Conservation (phyloP, 2,888 invertebrate species). For the Scaptomyza flava region DNA sequence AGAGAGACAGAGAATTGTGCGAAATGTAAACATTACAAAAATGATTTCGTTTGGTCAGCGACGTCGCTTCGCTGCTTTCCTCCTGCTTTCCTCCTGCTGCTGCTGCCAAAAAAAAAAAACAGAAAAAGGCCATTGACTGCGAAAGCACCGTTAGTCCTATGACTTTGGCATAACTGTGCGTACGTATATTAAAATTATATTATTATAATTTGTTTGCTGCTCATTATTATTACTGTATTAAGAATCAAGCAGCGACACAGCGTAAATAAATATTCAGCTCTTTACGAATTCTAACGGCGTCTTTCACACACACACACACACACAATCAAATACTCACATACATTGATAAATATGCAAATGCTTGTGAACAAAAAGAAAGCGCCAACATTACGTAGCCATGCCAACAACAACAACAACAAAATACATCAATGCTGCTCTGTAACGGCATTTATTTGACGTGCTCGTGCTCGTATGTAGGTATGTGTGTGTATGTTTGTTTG, state of each 20-base stretch:
- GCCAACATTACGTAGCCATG: slow-evolving; percentile 74
- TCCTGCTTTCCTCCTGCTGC: neutral
- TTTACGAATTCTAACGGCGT: slow-evolving; percentile 76
- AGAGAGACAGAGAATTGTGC: slow-evolving; percentile 40
- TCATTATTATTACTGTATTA: slow-evolving; percentile 60
- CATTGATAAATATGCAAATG: slow-evolving; percentile 42
- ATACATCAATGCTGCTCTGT: slow-evolving; percentile 61
- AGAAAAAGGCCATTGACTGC: slow-evolving; percentile 53
- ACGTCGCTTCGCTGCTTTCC: slow-evolving; percentile 8
- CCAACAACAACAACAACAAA: slow-evolving; percentile 35
- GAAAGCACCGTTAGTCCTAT: slow-evolving; percentile 54
- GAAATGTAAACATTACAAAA: slow-evolving; percentile 79
- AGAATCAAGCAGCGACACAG: slow-evolving; percentile 26
- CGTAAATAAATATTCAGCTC: slow-evolving; percentile 69
- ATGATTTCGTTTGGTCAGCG: slow-evolving; percentile 42
- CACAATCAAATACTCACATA: slow-evolving; percentile 5
- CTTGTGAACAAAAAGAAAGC: slow-evolving; percentile 70
- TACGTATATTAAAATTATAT: slow-evolving; percentile 68
- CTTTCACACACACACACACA: slow-evolving; percentile 35
- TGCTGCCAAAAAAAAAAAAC: slow-evolving; percentile 40
- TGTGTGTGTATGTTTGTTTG: slow-evolving; percentile 18
- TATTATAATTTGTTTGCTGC: slow-evolving; percentile 46
- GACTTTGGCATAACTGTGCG: slow-evolving; percentile 64
- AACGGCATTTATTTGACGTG: slow-evolving; percentile 47
- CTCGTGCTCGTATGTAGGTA: slow-evolving; percentile 2